phyloP scores from a whole-genome alignment of 2,888 invertebrate species.

The Agrochola lota region DNA sequence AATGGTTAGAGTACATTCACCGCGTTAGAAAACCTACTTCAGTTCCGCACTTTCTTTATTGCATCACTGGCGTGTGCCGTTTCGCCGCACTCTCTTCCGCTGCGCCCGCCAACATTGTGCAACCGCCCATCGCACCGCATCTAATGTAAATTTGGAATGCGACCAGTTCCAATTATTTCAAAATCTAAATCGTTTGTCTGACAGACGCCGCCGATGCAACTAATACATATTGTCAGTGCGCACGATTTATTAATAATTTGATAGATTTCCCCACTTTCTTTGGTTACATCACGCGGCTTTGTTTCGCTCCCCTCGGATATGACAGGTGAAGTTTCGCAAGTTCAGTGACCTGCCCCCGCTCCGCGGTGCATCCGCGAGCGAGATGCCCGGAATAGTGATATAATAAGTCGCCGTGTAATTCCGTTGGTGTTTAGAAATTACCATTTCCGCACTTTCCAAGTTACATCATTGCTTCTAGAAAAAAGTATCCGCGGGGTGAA shows the following conservation, averaged over 20 bases:
- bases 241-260: slow-evolving; percentile 67
- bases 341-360: slow-evolving; percentile 85
- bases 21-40: slow-evolving; percentile 89
- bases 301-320: slow-evolving; percentile 78
- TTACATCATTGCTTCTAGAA: slow-evolving; percentile 84
- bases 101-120: slow-evolving; percentile 80
- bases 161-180: slow-evolving; percentile 78
- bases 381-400: slow-evolving; percentile 84
- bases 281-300: slow-evolving; percentile 77
- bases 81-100: slow-evolving; percentile 88
- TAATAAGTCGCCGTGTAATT: slow-evolving; percentile 82
- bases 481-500: slow-evolving; percentile 84
- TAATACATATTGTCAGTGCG: slow-evolving; percentile 62
- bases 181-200: slow-evolving; percentile 75
- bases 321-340: slow-evolving; percentile 89
- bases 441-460: slow-evolving; percentile 89
- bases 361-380: slow-evolving; percentile 79
- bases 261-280: slow-evolving; percentile 83
- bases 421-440: slow-evolving; percentile 82
- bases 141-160: slow-evolving; percentile 78
- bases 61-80: slow-evolving; percentile 87
- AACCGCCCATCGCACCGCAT: slow-evolving; percentile 75
- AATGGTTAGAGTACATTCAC: slow-evolving; percentile 89
- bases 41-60: slow-evolving; percentile 90
- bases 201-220: slow-evolving; percentile 48